These are phyloP conservation scores for Rallus crepitans DNA, from an alignment of 2,797 vertebrate genomes.

Conservation along the genomic window DNA sequence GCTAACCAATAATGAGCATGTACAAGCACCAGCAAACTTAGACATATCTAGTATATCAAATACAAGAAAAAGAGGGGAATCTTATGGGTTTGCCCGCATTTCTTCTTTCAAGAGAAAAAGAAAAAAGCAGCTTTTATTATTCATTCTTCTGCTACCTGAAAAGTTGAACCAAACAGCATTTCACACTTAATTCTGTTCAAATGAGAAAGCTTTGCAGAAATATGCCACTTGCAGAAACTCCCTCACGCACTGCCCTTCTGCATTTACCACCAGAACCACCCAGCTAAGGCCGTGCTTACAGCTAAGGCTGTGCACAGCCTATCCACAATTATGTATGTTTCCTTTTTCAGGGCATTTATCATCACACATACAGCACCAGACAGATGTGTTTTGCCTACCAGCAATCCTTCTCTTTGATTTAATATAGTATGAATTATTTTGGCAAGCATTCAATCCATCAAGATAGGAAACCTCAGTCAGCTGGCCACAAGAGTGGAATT, in stretches of 20 bases:
- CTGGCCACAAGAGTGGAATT: not conserved
- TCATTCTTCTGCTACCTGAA: not conserved
- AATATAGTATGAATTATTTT: not conserved
- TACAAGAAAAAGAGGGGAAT: no score
- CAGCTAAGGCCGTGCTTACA: not conserved
- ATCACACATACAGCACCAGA: not conserved
- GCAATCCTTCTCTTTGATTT: not conserved
- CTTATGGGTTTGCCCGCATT: not conserved
- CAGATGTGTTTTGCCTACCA: not conserved
- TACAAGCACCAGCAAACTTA: not conserved
- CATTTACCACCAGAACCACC: not conserved
- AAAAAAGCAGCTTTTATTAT: not conserved
- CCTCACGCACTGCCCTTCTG: not conserved
- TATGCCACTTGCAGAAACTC: not conserved
- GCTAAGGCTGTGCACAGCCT: not conserved
- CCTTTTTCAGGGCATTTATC: not conserved
- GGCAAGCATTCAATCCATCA: not conserved
- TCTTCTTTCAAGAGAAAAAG: not conserved
- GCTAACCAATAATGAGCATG: rapidly evolving
- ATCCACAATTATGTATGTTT: not conserved
- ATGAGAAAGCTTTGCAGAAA: not conserved
- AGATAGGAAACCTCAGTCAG: not conserved
- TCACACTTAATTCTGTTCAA: not conserved
- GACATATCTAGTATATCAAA: not conserved
- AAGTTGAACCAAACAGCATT: not conserved